phyloP scores from a whole-genome alignment of 1,140 invertebrate species.

The Parapsyche elsis region DNA sequence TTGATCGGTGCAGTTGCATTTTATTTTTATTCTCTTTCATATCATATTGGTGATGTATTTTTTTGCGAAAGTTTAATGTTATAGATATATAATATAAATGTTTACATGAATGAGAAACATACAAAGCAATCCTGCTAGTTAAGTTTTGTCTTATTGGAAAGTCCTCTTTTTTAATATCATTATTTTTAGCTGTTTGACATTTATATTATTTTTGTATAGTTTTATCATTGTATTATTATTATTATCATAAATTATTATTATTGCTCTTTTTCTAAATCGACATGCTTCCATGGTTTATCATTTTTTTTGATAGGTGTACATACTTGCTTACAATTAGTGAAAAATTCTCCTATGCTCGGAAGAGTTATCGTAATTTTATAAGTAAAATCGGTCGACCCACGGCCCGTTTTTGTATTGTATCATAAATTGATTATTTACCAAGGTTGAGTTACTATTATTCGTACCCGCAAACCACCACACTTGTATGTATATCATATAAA shows the following conservation, averaged over 20 bases:
- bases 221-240: slow-evolving; percentile 1
- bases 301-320: background rate
- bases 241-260: background rate
- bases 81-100: background rate
- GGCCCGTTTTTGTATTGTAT: too few relatives aligned
- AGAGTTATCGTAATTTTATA: background rate
- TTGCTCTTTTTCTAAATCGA: background rate
- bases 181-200: background rate
- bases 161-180: background rate
- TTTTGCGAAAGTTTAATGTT: slow-evolving; percentile 10
- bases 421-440: background rate
- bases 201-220: background rate
- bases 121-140: background rate
- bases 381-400: background rate
- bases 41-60: slow-evolving; percentile 7
- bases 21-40: slow-evolving; percentile 12
- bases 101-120: background rate
- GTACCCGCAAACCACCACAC: too few relatives aligned
- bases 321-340: slow-evolving; percentile 2
- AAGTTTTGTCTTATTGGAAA: background rate
- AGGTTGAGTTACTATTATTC: background rate
- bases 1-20: slow-evolving; percentile 51
- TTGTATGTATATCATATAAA: too few relatives aligned
- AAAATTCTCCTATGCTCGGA: slow-evolving; percentile 14
- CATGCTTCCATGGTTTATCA: slow-evolving; percentile 14